Evolutionary conservation across 1,140 invertebrate species (phyloP), one percentile per base, ranked within the genome.

Genomic region (Helicoverpa zea): DNA sequence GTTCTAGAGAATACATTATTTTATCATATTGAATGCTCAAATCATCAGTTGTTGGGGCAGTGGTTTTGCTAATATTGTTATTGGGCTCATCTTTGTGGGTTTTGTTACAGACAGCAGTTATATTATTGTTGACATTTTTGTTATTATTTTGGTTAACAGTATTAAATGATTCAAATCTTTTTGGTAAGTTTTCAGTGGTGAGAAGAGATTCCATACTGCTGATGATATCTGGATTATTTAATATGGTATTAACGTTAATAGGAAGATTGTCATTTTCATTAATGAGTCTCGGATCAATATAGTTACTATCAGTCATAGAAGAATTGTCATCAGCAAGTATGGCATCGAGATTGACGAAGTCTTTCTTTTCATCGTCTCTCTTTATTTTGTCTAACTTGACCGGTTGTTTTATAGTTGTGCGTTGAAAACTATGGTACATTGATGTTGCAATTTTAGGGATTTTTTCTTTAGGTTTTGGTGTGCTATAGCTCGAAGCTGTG

Each of bases 1-100:
- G 93, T 86, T 95, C 95, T 87, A 95, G 87, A 35, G 95, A 95
- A 74, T 91, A 90, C 89, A 95, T 95, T 58, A 95, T 91, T 92
- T 94, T 95, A 83, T 95, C 91, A 82, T 95, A 95, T 81, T 94
- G 94, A 43, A 89, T 91, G 85, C 91, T 93, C 66, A 95, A 83
- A 82, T 94, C 91, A 80, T 92, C 92, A 79, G 94, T 86, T 43
- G 89, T 91, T 76, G 94, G 90, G 56, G 88, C 76, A 80, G 80
- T 84, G n/a, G 84, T 86, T n/a, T 75, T 86, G 75, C 87, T 85
- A 35, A 86, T 77, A 79, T 90, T 89, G 83, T 92, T 91, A 81
- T 93, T 93, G 13, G 84, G 87, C 82, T 92, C 90, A 18, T 85
- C 81, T 87, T 92, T 93, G 47, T 83, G 81, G 35, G 59, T 47